Evolutionary conservation across 1,140 invertebrate genomes (phyloP), one percentile per base, ranked within the genome.

Genomic region (Rhynchophorus ferrugineus): DNA sequence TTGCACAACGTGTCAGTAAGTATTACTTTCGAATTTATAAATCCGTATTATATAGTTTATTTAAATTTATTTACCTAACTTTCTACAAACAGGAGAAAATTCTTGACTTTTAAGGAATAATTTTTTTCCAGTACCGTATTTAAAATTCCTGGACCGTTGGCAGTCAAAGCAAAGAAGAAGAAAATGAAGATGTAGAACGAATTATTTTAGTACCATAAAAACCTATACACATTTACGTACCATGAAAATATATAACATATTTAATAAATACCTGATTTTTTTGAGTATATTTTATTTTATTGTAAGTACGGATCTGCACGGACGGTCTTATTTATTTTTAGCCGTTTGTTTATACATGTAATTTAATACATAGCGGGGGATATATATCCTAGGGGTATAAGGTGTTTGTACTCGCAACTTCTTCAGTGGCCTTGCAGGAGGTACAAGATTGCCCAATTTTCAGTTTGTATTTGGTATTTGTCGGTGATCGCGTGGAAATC

Each of bases 1-100:
- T 56, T 98, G 94, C 70, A 94, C 91, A 24, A 97, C 93, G 34
- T 98, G 94, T 69, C 89, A 95, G 90, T 94, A 78, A 88, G 90
- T 78, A 70, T 60, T 29, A 17, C 8, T 17, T 2, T 29, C 5
- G 24, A 29, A 29, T 6, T 6, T 29, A 29, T 29, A n/a, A n/a
- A n/a, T n/a, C n/a, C n/a, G n/a, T n/a, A n/a, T 11, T 22, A n/a
- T 24, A 17, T 22, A 22, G n/a, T 42, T 42, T 44, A 1, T n/a
- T 29, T 44, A 29, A 44, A 2, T n/a, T 9, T 5, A 35, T 13
- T 9, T 48, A 36, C 8, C 3, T 38, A 11, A 1, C n/a, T 0
- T 2, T 11, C 5, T 9, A 17, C 0, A 22, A 44, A 56, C 57
- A 44, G 54, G 29, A 37, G 51, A 49, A 54, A 51, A 11, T 9